Base-by-base conservation (phyloP, 2,888 invertebrate species). In the Acanthococcus lagerstroemiae region DNA sequence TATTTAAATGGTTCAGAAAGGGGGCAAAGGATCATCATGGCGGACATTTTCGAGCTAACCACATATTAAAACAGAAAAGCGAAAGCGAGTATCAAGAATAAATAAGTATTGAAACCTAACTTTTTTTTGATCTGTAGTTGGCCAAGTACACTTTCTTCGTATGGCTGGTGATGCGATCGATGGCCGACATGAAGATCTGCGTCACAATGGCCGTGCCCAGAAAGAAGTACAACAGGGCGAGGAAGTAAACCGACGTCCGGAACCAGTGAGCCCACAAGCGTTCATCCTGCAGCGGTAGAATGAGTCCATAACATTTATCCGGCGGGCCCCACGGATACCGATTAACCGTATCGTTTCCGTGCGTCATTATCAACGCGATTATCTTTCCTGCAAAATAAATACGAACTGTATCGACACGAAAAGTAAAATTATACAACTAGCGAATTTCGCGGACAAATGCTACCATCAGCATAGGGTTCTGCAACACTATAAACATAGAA, bases 131-230 rank as follows among this genome's bases (percentile, higher is more conserved):
- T 52, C 24, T 21, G 22, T 24, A 57, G 56, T 72, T 72, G 24
- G 73, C 72, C 69, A 99, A 87, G 73, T 88, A 86, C 73, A 99
- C 88, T 77, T 95, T 94, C 73, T 92, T 90, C 77, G 99, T 99
- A 76, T 95, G 88, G 1, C 96, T 96, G 63, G 97, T 99, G 76
- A 99, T 99, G 71, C 94, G 95, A 81, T 99, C 99, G 76, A 99
- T 99, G 73, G 96, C 89, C 30, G 95, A 94, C 99, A 99, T 99
- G 79, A 99, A 99, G 68, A 96, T 87, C 77, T 99, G 99, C 71
- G 97, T 95, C 71, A 97, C 90, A 76, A 99, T 96, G 72, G 97
- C 95, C 55, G 99, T 96, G 67, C 99, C 99, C 75, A 99, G 89
- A 80, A 99, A 99, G 76, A 96, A 84, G 78, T 96, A 99, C 73